These are phyloP conservation scores for Ferrisia virgata DNA, from an alignment of 2,888 invertebrate genomes.

Conservation along the genomic window DNA sequence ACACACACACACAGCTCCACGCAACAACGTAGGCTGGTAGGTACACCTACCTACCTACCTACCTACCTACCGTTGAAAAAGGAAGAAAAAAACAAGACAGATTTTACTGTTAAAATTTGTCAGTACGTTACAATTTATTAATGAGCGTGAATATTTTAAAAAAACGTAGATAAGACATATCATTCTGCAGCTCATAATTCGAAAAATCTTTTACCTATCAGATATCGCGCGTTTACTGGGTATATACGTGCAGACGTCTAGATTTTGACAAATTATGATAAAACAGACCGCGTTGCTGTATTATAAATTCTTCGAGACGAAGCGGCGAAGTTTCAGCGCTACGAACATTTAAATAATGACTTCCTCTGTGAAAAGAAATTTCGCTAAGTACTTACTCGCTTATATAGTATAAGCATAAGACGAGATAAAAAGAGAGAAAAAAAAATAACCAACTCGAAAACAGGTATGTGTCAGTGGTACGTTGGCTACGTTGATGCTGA, in stretches of 20 bases:
- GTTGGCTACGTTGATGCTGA: background rate
- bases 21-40: background rate
- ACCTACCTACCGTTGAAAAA: background rate
- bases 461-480: slow-evolving; percentile 36
- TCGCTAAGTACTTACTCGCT: slow-evolving; percentile 21
- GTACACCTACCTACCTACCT: too few species aligned
- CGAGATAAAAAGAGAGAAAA: too few species aligned
- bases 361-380: slow-evolving; percentile 39
- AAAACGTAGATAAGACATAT: slow-evolving; percentile 17
- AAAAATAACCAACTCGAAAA: background rate
- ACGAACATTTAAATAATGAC: slow-evolving; percentile 37
- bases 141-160: slow-evolving; percentile 9
- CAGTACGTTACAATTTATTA: slow-evolving; percentile 4
- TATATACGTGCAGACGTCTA: background rate
- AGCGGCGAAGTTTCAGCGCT: background rate
- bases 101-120: slow-evolving; percentile 9
- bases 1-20: background rate
- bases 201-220: slow-evolving; percentile 2
- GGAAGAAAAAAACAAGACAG: slow-evolving; percentile 9
- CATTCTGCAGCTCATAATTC: slow-evolving; percentile 11
- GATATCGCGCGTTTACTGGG: background rate
- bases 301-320: slow-evolving; percentile 6
- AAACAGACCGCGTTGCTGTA: slow-evolving; percentile 15
- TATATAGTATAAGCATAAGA: background rate
- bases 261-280: slow-evolving; percentile 26